Conservation (phyloP, 2,888 invertebrate genomes). For the Amblyteles armatorius region DNA sequence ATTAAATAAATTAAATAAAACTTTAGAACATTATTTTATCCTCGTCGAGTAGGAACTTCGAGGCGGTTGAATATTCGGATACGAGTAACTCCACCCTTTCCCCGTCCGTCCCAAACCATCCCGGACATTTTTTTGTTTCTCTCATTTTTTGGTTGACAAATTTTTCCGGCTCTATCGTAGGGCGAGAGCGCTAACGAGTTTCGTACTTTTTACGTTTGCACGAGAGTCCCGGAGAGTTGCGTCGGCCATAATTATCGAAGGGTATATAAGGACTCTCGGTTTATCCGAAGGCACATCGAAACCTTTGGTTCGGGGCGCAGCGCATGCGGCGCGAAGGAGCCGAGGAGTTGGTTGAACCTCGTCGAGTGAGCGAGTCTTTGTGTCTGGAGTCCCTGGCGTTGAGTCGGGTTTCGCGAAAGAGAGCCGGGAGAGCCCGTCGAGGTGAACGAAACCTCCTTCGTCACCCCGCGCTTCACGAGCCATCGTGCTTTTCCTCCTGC, state of each 20-base stretch:
- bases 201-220: not conserved
- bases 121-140: too few species aligned
- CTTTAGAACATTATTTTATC: too few species aligned
- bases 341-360: conserved; percentile 54
- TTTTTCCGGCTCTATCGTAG: not conserved
- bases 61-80: too few species aligned
- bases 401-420: conserved; percentile 31
- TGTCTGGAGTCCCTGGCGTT: conserved; percentile 45
- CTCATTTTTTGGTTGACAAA: too few species aligned
- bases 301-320: conserved; percentile 1
- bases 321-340: conserved; percentile 19
- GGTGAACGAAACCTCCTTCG: conserved; percentile 53
- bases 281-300: conserved; percentile 28
- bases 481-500: conserved; percentile 32
- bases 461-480: conserved; percentile 15
- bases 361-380: conserved; percentile 43
- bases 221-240: not conserved
- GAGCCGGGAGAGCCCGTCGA: conserved; percentile 38
- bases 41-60: too few species aligned
- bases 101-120: too few species aligned
- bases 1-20: too few species aligned
- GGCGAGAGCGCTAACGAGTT: not conserved
- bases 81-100: too few species aligned
- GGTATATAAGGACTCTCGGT: conserved; percentile 4
- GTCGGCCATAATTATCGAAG: not conserved